A percentile compares a stretch with the other conserved stretches of the same genome.
Conservation (phyloP, 2,113 vertebrate genomes). For the Arizona elegans region DNA sequence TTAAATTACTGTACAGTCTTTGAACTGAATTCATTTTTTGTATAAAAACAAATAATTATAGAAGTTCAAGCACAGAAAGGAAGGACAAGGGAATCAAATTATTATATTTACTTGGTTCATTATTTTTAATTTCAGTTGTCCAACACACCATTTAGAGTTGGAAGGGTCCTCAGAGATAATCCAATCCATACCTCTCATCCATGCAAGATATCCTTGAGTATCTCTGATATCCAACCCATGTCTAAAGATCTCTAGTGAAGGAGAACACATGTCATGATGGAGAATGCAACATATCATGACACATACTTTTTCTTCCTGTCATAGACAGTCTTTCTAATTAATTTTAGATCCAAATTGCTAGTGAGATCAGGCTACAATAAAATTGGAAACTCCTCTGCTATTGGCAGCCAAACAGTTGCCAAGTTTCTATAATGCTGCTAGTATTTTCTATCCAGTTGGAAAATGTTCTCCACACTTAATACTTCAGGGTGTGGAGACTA, state of each 20-base stretch:
- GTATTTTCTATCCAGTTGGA: neutral
- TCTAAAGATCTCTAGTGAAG: neutral
- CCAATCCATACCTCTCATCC: neutral
- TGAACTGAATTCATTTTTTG: neutral
- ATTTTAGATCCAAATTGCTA: neutral
- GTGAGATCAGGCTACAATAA: too few relatives aligned
- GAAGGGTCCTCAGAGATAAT: neutral
- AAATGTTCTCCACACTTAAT: neutral
- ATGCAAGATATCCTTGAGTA: neutral
- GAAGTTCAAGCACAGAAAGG: neutral
- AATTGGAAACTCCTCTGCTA: neutral
- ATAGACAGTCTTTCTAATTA: neutral
- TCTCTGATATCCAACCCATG: neutral
- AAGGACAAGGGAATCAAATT: neutral
- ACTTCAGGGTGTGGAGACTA: neutral
- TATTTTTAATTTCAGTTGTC: neutral
- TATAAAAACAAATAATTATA: neutral
- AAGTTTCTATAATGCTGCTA: neutral
- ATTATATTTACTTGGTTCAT: neutral
- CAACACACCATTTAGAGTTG: neutral
- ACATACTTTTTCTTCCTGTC: neutral
- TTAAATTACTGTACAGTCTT: neutral
- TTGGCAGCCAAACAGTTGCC: neutral
- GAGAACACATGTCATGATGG: neutral
- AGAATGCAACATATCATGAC: neutral